Evolutionary conservation across 2,113 vertebrate species (phyloP).

Genomic region (Lophochroa leadbeateri): DNA sequence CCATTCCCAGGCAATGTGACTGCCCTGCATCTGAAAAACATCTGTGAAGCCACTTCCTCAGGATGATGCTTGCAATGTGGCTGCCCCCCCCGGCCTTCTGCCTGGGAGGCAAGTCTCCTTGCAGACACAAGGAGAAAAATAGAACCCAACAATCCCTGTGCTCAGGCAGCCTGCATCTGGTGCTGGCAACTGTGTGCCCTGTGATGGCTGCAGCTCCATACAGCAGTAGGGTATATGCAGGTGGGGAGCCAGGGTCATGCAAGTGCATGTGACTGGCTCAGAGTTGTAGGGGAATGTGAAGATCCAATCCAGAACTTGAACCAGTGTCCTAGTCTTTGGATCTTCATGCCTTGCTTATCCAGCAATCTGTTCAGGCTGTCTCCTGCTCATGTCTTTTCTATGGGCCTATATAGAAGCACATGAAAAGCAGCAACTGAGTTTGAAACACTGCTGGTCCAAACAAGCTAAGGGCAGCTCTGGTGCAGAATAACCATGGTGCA

Average conservation of each 20-base stretch:
- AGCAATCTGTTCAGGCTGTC: neutral
- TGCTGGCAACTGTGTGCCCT: neutral
- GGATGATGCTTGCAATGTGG: neutral
- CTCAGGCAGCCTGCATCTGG: neutral
- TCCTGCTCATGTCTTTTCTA: neutral
- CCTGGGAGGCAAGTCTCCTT: neutral
- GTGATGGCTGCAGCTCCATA: neutral
- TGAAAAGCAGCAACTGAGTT: neutral
- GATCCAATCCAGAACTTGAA: neutral
- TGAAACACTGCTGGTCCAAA: neutral
- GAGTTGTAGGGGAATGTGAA: neutral
- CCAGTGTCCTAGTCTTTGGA: neutral
- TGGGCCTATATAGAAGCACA: neutral
- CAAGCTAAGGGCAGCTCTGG: neutral
- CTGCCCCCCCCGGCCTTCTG: neutral
- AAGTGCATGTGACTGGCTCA: neutral
- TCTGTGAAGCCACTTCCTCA: neutral
- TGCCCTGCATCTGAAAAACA: neutral
- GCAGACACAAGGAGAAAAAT: neutral
- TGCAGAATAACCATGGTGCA: neutral
- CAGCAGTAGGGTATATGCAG: neutral
- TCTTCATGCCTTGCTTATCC: neutral
- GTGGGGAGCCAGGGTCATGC: neutral
- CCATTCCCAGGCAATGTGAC: neutral
- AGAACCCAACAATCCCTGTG: rapidly evolving